A percentile compares a stretch with the other conserved stretches of the same genome.
phyloP scores from a whole-genome alignment of 2,113 vertebrate species.

The Hoplias malabaricus region DNA sequence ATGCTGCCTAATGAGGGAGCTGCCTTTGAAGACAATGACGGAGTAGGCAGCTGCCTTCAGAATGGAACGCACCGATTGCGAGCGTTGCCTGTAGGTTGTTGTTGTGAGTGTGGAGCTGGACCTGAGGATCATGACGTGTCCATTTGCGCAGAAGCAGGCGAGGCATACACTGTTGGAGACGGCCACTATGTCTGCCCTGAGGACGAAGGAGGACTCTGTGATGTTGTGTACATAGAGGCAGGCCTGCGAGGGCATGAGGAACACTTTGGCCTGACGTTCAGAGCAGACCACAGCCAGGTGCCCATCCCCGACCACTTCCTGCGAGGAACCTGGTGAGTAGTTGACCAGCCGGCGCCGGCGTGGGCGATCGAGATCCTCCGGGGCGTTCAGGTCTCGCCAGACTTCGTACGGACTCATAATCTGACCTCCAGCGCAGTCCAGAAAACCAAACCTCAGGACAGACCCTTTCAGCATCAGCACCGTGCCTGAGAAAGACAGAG shows the following conservation, averaged over 20 bases:
- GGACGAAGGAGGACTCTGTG: constrained; percentile 95
- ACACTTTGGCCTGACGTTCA: constrained; percentile 97
- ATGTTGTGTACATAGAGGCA: constrained; percentile 96
- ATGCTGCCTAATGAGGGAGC: too few species aligned
- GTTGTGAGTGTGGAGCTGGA: constrained; percentile 49
- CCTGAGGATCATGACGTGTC: constrained; percentile 97
- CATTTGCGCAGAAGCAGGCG: constrained; percentile 96
- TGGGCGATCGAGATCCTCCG: constrained; percentile 83
- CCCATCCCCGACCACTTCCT: constrained; percentile 85
- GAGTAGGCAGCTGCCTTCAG: too few species aligned
- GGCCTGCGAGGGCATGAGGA: constrained; percentile 94
- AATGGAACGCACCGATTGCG: too few species aligned
- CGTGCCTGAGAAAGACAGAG: constrained; percentile 73
- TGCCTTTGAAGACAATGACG: too few species aligned
- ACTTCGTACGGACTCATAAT: constrained; percentile 88
- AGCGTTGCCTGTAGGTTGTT: background rate
- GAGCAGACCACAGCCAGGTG: constrained; percentile 94
- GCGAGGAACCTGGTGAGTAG: constrained; percentile 85
- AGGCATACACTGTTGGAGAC: constrained; percentile 89
- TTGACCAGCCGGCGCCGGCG: constrained; percentile 86
- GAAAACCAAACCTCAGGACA: constrained; percentile 84
- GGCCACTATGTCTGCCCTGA: constrained; percentile 87
- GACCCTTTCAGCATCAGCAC: constrained; percentile 91
- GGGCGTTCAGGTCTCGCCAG: constrained; percentile 85
- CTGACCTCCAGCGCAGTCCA: constrained; percentile 84